phyloP scores from a whole-genome alignment of 2,888 invertebrate genomes.

The Willowsia nigromaculata region DNA sequence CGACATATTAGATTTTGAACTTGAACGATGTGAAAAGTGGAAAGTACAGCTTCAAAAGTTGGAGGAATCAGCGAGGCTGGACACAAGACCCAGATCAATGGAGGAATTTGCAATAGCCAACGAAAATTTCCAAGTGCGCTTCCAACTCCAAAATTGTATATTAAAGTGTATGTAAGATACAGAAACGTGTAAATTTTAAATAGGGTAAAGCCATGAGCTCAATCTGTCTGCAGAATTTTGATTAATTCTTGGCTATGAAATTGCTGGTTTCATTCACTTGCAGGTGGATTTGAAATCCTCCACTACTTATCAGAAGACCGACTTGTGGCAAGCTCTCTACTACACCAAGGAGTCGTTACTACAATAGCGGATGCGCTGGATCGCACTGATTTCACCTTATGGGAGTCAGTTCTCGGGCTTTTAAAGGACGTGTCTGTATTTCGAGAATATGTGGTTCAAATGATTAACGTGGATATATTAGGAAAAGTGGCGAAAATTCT shows the following conservation, averaged over 20 bases:
- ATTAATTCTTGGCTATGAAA: neutral
- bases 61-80: constrained; percentile 38
- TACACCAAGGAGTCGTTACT: constrained; percentile 63
- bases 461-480: constrained; percentile 56
- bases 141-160: constrained; percentile 54
- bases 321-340: constrained; percentile 43
- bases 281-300: constrained; percentile 70
- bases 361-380: constrained; percentile 60
- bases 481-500: constrained; percentile 61
- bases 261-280: neutral
- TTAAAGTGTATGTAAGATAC: constrained; percentile 46
- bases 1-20: constrained; percentile 67
- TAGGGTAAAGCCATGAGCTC: too few relatives aligned
- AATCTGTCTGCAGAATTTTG: too few relatives aligned
- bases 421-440: constrained; percentile 65
- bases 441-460: constrained; percentile 63
- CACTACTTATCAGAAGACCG: constrained; percentile 68
- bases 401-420: constrained; percentile 56
- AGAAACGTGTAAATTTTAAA: too few relatives aligned
- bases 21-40: constrained; percentile 73
- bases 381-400: constrained; percentile 50
- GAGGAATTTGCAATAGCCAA: constrained; percentile 39
- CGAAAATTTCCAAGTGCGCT: constrained; percentile 28
- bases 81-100: neutral
- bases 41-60: constrained; percentile 56